Percentiles rank a stretch among this genome's conserved stretches.
Evolutionary conservation across 2,888 invertebrate genomes (phyloP).

Genomic region (Corythucha ciliata): DNA sequence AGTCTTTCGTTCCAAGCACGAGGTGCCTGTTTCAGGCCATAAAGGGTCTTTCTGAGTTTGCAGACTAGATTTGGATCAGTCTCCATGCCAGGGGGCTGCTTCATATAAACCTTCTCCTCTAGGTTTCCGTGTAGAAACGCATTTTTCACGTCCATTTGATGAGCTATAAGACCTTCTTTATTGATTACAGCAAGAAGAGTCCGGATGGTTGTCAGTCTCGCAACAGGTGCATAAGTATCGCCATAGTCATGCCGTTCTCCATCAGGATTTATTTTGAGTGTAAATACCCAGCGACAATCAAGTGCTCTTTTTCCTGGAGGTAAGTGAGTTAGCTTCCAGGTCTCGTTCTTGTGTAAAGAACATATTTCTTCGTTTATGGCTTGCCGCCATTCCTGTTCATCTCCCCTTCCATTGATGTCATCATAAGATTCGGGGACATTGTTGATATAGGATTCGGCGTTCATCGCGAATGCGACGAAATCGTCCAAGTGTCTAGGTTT

Average conservation of each 20-base stretch:
- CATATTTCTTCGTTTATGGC: conserved; percentile 8
- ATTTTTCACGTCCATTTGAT: conserved; percentile 12
- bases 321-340: conserved; percentile 4
- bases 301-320: conserved; percentile 4
- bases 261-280: conserved; percentile 1
- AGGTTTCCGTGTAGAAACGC: conserved; percentile 17
- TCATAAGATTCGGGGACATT: conserved; percentile 4
- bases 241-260: conserved; percentile 15
- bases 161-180: conserved; percentile 3
- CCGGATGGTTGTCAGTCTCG: conserved; percentile 5
- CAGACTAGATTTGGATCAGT: conserved; percentile 2
- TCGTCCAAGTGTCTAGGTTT: conserved; percentile 19
- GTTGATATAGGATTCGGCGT: conserved; percentile 5
- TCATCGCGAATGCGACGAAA: conserved; percentile 22
- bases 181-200: background rate
- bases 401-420: background rate
- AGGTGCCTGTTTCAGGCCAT: conserved; percentile 9
- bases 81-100: conserved; percentile 1
- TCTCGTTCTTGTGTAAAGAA: conserved; percentile 5
- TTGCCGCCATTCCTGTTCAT: conserved; percentile 6
- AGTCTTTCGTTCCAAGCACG: conserved; percentile 6
- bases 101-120: conserved; percentile 11
- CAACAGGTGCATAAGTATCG: conserved; percentile 10
- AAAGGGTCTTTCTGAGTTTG: background rate
- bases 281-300: conserved; percentile 4